These are phyloP conservation scores for Emydoidea blandingii DNA, from an alignment of 2,797 vertebrate species.

Conservation along the genomic window DNA sequence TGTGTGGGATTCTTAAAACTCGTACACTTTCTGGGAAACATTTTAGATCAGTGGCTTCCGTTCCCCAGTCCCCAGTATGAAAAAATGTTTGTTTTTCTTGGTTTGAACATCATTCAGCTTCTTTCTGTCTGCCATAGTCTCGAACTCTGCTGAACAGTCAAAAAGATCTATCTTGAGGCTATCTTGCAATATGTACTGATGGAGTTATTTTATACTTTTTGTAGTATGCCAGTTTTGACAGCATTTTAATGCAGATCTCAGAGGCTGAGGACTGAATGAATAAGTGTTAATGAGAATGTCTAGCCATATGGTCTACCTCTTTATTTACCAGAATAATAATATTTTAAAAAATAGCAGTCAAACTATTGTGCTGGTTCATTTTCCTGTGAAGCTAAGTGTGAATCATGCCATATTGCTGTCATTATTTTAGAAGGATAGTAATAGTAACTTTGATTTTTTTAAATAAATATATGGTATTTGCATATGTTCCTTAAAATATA, in stretches of 20 bases:
- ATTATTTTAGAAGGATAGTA: not conserved
- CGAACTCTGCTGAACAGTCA: not conserved
- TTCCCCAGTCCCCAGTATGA: not conserved
- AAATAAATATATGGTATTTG: not conserved
- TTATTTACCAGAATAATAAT: not conserved
- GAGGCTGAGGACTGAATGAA: not conserved
- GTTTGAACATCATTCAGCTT: not conserved
- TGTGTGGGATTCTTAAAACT: not conserved
- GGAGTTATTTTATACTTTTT: not conserved
- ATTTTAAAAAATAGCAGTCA: not conserved
- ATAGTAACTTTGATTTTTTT: not conserved
- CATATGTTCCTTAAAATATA: not conserved
- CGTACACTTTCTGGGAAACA: not conserved
- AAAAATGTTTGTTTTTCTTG: not conserved
- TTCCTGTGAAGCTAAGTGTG: not conserved
- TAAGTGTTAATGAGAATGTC: not conserved
- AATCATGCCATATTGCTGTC: not conserved
- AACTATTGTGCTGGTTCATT: not conserved
- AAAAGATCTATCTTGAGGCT: not conserved
- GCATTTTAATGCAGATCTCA: not conserved
- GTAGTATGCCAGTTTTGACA: not conserved
- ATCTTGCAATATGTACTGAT: not conserved
- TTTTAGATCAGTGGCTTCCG: not conserved
- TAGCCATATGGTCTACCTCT: fast-evolving
- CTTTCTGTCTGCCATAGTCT: not conserved